phyloP scores from a whole-genome alignment of 2,888 invertebrate genomes.

The Mesopsocus fuscifrons region DNA sequence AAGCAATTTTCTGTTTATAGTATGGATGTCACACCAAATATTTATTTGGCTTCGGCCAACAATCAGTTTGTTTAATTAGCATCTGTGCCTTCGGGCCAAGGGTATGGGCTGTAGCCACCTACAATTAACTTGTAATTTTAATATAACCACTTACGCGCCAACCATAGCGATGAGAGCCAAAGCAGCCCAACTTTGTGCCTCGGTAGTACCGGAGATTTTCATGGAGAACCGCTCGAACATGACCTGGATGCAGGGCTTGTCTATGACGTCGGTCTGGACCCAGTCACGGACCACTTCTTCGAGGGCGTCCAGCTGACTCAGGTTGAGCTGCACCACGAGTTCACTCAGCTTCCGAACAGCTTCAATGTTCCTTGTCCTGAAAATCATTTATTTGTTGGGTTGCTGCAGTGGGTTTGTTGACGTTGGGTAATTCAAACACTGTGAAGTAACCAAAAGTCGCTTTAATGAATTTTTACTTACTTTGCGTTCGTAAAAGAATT shows the following conservation, averaged over 20 bases:
- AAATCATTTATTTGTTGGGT: too few species aligned
- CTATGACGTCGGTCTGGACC: conserved; percentile 34
- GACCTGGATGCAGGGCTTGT: conserved; percentile 37
- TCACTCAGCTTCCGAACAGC: conserved; percentile 38
- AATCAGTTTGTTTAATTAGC: too few species aligned
- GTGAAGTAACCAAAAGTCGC: too few species aligned
- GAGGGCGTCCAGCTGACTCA: conserved; percentile 39
- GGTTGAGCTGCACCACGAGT: conserved; percentile 32
- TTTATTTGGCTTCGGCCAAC: too few species aligned
- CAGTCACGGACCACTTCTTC: conserved; percentile 41
- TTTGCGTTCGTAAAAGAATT: too few species aligned
- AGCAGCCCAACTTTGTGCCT: conserved; percentile 52
- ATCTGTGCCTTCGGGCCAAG: too few species aligned
- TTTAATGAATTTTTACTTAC: too few species aligned
- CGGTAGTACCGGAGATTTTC: conserved; percentile 45
- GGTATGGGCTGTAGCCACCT: too few species aligned
- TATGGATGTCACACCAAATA: too few species aligned
- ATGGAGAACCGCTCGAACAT: conserved; percentile 72
- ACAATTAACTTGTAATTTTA: conserved; percentile 7
- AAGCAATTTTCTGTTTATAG: too few species aligned
- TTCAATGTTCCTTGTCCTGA: conserved; percentile 20
- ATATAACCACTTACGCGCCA: conserved; percentile 29
- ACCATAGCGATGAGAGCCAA: conserved; percentile 62
- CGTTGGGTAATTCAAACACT: too few species aligned
- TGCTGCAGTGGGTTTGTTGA: too few species aligned